Evolutionary conservation across 2,113 vertebrate genomes (phyloP).

Genomic region (Elephas maximus): DNA sequence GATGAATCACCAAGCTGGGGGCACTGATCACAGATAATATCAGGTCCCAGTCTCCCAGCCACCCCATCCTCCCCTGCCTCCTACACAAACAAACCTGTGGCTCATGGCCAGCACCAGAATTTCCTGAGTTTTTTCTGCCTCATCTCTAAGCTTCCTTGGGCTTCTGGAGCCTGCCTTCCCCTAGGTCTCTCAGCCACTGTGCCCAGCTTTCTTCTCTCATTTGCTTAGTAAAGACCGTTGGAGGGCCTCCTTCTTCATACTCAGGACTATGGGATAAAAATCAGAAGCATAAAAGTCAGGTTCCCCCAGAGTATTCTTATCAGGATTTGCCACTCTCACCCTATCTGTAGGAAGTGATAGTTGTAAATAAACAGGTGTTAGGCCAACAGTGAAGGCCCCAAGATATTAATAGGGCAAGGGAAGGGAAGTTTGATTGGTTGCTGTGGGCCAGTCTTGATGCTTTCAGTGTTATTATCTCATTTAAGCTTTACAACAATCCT

Average conservation of each 20-base stretch:
- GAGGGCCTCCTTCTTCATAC: background rate
- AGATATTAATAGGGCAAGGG: background rate
- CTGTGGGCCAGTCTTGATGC: background rate
- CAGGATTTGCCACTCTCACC: background rate
- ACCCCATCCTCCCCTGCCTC: fast-evolving
- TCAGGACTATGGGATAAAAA: background rate
- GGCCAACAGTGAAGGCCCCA: too few species aligned
- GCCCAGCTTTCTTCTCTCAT: background rate
- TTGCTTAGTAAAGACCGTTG: background rate
- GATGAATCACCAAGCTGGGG: background rate
- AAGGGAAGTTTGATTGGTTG: background rate
- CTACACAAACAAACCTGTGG: background rate
- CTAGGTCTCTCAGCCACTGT: background rate
- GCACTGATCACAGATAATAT: background rate
- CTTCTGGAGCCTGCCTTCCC: background rate
- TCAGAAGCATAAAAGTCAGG: background rate
- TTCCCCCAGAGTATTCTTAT: background rate
- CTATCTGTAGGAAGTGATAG: background rate
- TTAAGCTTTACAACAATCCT: background rate
- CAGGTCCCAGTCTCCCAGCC: background rate
- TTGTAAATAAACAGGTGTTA: background rate
- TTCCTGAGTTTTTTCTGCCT: background rate
- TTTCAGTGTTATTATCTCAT: background rate
- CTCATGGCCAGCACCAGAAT: background rate
- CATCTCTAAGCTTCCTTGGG: background rate